Conservation (phyloP, 2,113 vertebrate genomes). For the Scolopax mira region DNA sequence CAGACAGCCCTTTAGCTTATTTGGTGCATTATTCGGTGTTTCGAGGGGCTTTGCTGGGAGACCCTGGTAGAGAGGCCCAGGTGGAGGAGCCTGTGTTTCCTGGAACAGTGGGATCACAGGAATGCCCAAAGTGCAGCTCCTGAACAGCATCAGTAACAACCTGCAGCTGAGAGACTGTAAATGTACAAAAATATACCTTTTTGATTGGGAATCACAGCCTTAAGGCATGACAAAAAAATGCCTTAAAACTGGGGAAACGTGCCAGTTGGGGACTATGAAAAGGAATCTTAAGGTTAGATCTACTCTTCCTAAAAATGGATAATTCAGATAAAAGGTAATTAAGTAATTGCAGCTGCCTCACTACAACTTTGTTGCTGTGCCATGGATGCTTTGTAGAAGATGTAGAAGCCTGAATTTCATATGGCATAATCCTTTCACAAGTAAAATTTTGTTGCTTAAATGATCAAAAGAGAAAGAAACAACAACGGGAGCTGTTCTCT, state of each 20-base stretch:
- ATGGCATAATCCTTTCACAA: neutral
- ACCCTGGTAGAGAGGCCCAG: rapidly evolving
- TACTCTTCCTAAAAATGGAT: neutral
- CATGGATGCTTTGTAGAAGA: neutral
- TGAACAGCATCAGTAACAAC: no score
- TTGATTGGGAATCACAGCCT: neutral
- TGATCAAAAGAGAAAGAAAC: neutral
- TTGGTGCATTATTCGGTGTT: neutral
- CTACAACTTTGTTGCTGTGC: neutral
- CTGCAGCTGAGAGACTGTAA: neutral
- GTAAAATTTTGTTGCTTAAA: neutral
- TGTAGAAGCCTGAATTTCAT: neutral
- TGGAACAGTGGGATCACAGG: rapidly evolving
- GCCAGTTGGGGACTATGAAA: neutral
- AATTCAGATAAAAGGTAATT: neutral
- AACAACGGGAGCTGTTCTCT: neutral
- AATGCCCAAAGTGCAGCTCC: neutral
- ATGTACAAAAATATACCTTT: neutral
- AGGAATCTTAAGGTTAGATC: neutral
- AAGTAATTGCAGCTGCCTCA: neutral
- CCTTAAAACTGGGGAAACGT: neutral
- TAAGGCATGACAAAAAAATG: neutral
- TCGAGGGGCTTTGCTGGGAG: neutral
- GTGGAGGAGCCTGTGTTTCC: rapidly evolving
- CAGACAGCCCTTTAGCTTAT: neutral